Base-by-base conservation (phyloP, 1,140 invertebrate species). In the Brevipalpus yothersi region DNA sequence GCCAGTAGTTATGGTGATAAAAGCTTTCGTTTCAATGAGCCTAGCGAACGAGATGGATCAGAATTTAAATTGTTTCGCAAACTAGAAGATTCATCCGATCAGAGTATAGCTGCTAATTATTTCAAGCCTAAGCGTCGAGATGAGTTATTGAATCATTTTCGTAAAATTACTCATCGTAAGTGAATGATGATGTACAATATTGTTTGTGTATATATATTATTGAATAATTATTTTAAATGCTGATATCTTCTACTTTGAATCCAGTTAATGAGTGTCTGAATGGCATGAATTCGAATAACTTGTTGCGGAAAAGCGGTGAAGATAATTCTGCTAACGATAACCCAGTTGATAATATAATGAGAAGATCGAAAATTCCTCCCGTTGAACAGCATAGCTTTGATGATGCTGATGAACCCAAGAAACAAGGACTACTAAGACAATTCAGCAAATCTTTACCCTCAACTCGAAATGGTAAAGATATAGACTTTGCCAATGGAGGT, bases 21-120 rank as follows among this genome's bases (percentile, higher is more conserved):
- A 23, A 41, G 61, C 41, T 31, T 31, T 31, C 31, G 31, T 31
- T 9, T n/a, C n/a, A 43, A 19, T 10, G 19, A 51, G 7, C 3
- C 9, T 9, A 61, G 40, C 31, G 21, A 53, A 15, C 7, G 41
- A 49, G 21, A n/a, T 39, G n/a, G 39, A 15, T 53, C 39, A 1
- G 49, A 47, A 41, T 56, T 62, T 51, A 19, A 53, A 59, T 60
- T 63, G 10, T 67, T 69, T 47, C 67, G 81, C 78, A 77, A 77
- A 67, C 69, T 81, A 42, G 75, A 77, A 61, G 70, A 72, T 60
- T 74, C 72, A 51, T 76, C 77, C 43, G 70, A 74, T 43, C 76
- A 82, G 62, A 77, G 82, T 63, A 75, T 82, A 43, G 77, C 79
- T n/a, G 76, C 75, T 2, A 80, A 75, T 64, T 84, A 83, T 68